Base-by-base conservation (phyloP, 2,797 vertebrate genomes). In the Pipistrellus pipistrellus region DNA sequence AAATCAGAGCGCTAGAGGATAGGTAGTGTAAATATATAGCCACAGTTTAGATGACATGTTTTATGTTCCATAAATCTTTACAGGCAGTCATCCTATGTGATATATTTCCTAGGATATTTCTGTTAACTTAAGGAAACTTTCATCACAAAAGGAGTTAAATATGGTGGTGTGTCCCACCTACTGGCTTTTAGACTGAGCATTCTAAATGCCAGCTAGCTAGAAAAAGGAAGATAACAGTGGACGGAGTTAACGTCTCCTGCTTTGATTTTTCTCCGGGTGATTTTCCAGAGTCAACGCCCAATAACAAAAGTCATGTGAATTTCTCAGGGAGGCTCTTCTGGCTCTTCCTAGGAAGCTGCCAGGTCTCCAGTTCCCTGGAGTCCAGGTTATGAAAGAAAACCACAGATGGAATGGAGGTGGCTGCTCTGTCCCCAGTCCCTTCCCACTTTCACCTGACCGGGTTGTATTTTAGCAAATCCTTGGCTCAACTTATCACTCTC, bases 1-100 rank as follows among this genome's bases (percentile, higher is more conserved):
- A 97, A 97, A 85, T 86, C 18, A 81, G 55, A 84, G 30, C 90
- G 10, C 75, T 95, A 66, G 94, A 94, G 90, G 72, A 53, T 90
- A 97, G 87, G 86, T 35, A 88, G n/a, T 64, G 85, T 95, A 94
- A 95, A 91, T 97, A 68, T 68, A 95, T 95, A 93, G 85, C 80
- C 80, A 78, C 41, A 90, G 48, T 91, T 95, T 92, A 96, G 94
- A 95, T 88, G 35, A 80, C 66, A 71, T 96, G 20, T 93, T 94
- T 93, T 96, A 13, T 86, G 88, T 96, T 97, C 96, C 93, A 95
- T 93, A 97, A 97, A 95, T 88, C 17, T 87, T 95, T 96, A 96
- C 93, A 91, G 8, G 46, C 88, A 93, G 64, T 94, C 81, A 72
- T 90, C 66, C 51, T 78, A 78, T 81, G n/a, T 83, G 87, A 96